Evolutionary conservation across 2,797 vertebrate species (phyloP).

Genomic region (Sitta carolinensis): DNA sequence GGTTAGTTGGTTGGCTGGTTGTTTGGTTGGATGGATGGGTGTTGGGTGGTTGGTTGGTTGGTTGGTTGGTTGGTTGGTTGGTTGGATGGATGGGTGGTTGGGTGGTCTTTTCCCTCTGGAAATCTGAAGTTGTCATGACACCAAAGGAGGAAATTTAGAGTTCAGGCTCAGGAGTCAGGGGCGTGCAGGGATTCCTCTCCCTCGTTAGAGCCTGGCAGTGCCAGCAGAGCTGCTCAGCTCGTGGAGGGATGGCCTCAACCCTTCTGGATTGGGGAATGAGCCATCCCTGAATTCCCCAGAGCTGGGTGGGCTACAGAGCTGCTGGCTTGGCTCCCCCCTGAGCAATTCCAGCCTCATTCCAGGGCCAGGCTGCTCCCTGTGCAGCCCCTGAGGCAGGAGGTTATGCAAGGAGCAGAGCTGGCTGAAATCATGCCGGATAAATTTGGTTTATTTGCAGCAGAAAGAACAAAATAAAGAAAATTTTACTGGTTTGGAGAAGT

Average conservation of each 20-base stretch:
- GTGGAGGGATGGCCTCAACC: not conserved
- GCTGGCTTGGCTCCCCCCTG: not conserved
- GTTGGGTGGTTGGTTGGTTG: no score
- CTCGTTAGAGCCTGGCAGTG: not conserved
- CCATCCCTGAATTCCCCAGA: not conserved
- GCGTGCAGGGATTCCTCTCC: conserved; percentile 1
- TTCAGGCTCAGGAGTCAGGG: not conserved
- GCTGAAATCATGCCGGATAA: not conserved
- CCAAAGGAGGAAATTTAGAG: not conserved
- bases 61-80: no score
- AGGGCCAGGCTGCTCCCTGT: not conserved
- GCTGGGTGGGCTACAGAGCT: not conserved
- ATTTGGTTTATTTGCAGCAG: not conserved
- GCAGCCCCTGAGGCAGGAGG: not conserved
- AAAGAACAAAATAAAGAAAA: not conserved
- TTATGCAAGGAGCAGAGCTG: not conserved
- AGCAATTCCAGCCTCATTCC: not conserved
- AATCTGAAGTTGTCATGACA: not conserved
- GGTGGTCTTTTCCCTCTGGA: not conserved
- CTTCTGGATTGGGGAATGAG: not conserved
- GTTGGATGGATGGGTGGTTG: no score
- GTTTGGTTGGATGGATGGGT: no score
- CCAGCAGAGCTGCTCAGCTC: not conserved
- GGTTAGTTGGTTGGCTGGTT: no score
- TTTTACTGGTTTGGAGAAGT: not conserved